Evolutionary conservation across 2,113 vertebrate genomes (phyloP), one percentile per base, ranked within the genome.

Genomic region (Chaetodon trifascialis): DNA sequence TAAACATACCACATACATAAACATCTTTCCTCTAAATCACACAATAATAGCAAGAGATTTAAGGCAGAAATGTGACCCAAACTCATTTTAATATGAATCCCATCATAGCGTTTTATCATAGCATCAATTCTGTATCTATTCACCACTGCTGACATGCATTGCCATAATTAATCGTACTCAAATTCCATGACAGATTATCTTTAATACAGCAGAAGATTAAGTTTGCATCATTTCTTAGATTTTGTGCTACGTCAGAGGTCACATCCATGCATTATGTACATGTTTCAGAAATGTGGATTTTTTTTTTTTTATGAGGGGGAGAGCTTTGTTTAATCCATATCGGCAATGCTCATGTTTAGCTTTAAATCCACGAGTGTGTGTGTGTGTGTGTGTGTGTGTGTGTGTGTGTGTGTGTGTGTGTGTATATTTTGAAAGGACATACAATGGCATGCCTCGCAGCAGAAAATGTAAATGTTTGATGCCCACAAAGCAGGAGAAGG

Each of bases 101-200:
- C 36, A 73, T 76, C 38, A 85, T n/a, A 60, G n/a, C 2, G 38
- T 64, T 82, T 79, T 76, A 86, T 82, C 16, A 2, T 21, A 55
- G 69, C 49, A 58, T 65, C 60, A 73, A 30, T 64, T 75, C 36
- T 65, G 66, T 80, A 60, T 84, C 73, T 76, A 64, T 79, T 65
- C 60, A 76, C 16, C 56, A 44, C 6, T 4, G 15, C 56, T 58
- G 63, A 79, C 42, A 0, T 72, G 71, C 10, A 8, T 56, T 75
- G 62, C 63, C 30, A 76, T 73, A 64, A 73, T 76, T 83, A 79
- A 76, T 88, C 76, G 55, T 62, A 4, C 65, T 77, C 58, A 83
- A 86, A 81, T 56, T 80, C 60, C 17, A 71, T 65, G 51, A 80
- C 38, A 77, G 78, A 89, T 90, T 72, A 87, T 88, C 65, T 68